Evolutionary conservation across 2,888 invertebrate genomes (phyloP), one percentile per base, ranked within the genome.

Genomic region (Beris chalybata): DNA sequence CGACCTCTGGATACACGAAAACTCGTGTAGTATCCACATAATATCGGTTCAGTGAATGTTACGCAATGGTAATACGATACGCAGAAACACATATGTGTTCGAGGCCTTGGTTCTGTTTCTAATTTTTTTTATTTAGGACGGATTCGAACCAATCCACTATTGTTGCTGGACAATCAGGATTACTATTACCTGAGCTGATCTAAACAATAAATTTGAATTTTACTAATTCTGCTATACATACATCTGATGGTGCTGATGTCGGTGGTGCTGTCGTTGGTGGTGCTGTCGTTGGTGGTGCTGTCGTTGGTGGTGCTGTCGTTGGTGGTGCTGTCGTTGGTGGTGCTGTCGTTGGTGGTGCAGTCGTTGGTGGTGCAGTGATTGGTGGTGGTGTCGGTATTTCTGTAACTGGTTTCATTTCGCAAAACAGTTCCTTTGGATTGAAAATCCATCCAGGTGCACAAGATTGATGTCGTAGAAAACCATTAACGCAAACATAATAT

Each of bases 401-500:
- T 12, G 31, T 13, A 4, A 30, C 30, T 5, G 43, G 30, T 9
- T 3, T 5, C 7, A 38, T 1, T 38, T 7, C 5, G 22, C 66
- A 66, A 12, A 43, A 12, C 47, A 54, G 15, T 3, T 12, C 30
- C n/a, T 12, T 31, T 31, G 53, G 32, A 54, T 66, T 47, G 38
- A 66, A 66, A 54, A 54, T 47, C 3, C 3, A 59, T 5, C 45
- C 61, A 1, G 45, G 30, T 15, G 57, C 53, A 22, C 68, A 68
- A 7, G 6, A 13, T 43, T 63, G 63, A 30, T 38, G 15, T 32
- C 48, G 55, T 15, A 66, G 53, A 11, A 15, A 13, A 31, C 64
- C 68, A 13, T 53, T 9, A 31, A 48, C 50, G 15, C 68, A 68
- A 45, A 66, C 55, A 53, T 45, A 68, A n/a, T 63, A 68, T 13